Percentiles rank a stretch among this genome's conserved stretches.
phyloP scores from a whole-genome alignment of 1,140 invertebrate genomes.

The Eueides isabella region DNA sequence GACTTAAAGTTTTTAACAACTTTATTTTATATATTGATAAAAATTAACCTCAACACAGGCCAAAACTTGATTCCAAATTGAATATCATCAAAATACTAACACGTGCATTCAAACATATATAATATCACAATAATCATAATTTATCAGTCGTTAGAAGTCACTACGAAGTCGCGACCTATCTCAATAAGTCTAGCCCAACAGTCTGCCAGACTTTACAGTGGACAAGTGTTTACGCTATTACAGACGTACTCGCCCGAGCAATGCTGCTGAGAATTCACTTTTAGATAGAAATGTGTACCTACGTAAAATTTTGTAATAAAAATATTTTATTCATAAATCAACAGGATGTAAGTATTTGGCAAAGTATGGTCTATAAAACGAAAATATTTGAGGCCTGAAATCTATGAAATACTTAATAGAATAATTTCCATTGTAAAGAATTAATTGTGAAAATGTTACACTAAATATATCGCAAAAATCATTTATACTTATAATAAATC shows the following conservation, averaged over 20 bases:
- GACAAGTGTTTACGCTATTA: conserved; percentile 1
- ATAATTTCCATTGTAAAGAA: too few relatives aligned
- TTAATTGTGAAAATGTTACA: too few relatives aligned
- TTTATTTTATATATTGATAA: background rate
- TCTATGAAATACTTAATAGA: too few relatives aligned
- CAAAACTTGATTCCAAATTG: background rate
- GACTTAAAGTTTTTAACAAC: too few relatives aligned
- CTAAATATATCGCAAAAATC: too few relatives aligned
- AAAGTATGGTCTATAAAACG: too few relatives aligned
- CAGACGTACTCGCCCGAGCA: background rate
- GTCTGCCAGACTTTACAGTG: background rate
- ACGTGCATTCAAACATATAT: background rate
- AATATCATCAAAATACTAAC: background rate
- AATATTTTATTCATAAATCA: too few relatives aligned
- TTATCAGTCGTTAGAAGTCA: background rate
- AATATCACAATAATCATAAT: background rate
- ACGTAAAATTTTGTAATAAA: too few relatives aligned
- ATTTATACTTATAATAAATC: too few relatives aligned
- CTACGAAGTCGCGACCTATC: conserved; percentile 4
- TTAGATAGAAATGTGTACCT: too few relatives aligned
- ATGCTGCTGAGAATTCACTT: background rate
- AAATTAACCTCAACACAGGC: background rate
- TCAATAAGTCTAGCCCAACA: conserved; percentile 9
- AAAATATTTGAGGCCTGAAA: too few relatives aligned
- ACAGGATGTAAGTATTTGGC: too few relatives aligned